Conservation (phyloP, 1,140 invertebrate genomes). For the Cotesia vestalis region DNA sequence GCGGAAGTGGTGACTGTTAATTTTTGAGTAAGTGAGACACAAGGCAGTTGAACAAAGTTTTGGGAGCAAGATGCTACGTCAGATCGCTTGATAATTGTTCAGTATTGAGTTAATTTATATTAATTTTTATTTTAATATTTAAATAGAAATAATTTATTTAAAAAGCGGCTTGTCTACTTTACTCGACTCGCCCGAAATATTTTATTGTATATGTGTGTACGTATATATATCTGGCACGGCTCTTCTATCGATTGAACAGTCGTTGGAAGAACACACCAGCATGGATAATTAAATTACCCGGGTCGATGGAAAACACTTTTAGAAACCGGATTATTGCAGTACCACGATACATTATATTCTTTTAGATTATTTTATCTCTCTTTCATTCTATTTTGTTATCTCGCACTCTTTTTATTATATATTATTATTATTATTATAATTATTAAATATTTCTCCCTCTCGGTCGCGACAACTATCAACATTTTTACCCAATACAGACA, state of each 20-base stretch:
- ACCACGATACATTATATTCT: conserved; percentile 8
- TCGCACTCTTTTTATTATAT: neutral
- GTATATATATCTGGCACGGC: conserved; percentile 19
- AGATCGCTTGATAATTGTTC: conserved; percentile 1
- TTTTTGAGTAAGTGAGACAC: neutral
- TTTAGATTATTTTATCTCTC: neutral
- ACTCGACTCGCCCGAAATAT: conserved; percentile 33
- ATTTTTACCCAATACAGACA: too few species aligned
- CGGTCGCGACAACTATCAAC: too few species aligned
- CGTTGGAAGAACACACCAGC: conserved; percentile 36
- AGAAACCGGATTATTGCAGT: conserved; percentile 33
- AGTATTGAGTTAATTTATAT: neutral
- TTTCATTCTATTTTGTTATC: conserved; percentile 1
- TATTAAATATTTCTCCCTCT: too few species aligned
- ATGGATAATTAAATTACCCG: conserved; percentile 38
- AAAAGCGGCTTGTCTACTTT: conserved; percentile 3
- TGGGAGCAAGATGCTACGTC: conserved; percentile 13
- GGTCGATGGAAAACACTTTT: conserved; percentile 36
- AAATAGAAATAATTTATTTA: neutral
- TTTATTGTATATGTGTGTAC: too few species aligned
- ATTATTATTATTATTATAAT: neutral
- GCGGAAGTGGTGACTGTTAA: too few species aligned
- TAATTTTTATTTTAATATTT: too few species aligned
- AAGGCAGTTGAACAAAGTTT: neutral
- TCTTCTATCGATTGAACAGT: conserved; percentile 35